phyloP scores from a whole-genome alignment of 1,140 invertebrate species.

The Popillia japonica region DNA sequence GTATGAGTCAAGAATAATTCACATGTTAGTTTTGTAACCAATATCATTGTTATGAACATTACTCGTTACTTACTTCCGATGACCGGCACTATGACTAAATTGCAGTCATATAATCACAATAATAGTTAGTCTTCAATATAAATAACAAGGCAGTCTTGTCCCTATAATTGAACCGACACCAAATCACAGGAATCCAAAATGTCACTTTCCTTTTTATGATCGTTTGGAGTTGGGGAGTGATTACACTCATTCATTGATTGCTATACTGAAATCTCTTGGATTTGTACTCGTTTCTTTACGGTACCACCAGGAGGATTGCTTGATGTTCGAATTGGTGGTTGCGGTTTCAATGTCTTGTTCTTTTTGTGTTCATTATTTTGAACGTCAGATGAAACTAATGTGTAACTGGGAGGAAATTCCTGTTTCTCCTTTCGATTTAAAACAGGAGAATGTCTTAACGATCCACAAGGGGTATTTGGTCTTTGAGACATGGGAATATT shows the following conservation, averaged over 20 bases:
- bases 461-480: slow-evolving; percentile 52
- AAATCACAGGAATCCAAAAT: slow-evolving; percentile 53
- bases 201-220: slow-evolving; percentile 52
- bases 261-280: slow-evolving; percentile 74
- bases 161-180: slow-evolving; percentile 58
- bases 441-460: slow-evolving; percentile 52
- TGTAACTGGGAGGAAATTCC: slow-evolving; percentile 63
- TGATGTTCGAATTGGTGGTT: slow-evolving; percentile 58
- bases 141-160: slow-evolving; percentile 39
- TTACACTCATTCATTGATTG: slow-evolving; percentile 53
- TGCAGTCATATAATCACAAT: background rate
- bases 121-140: slow-evolving; percentile 37
- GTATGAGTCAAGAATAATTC: background rate
- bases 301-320: slow-evolving; percentile 61
- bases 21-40: background rate
- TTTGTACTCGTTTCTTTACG: slow-evolving; percentile 72
- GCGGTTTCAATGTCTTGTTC: slow-evolving; percentile 52
- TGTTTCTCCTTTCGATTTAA: slow-evolving; percentile 53
- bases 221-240: slow-evolving; percentile 46
- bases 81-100: background rate
- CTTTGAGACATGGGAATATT: slow-evolving; percentile 62
- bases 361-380: slow-evolving; percentile 45
- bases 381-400: slow-evolving; percentile 55
- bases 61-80: background rate
- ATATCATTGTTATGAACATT: background rate